Base-by-base conservation (phyloP, 2,888 invertebrate genomes). In the Clusia tigrina region DNA sequence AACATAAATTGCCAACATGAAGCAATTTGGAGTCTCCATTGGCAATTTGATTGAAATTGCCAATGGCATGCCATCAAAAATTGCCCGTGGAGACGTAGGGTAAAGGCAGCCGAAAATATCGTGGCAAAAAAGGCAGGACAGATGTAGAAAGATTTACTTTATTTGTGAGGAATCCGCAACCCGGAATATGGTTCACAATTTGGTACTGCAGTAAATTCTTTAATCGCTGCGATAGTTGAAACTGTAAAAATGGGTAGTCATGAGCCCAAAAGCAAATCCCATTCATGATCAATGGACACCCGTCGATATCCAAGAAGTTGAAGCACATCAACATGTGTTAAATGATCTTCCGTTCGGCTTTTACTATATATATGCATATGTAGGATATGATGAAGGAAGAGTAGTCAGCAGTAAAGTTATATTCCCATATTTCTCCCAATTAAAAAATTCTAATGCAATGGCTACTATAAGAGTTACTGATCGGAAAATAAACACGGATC, bases 191-290 rank as follows among this genome's bases (percentile, higher is more conserved):
- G 54, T 98, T 98, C 0, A 98, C 90, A 81, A 86, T 89, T 80
- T 96, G 95, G 78, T 92, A 86, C 0, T 88, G 84, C 70, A 89
- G 87, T 10, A 96, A 82, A 65, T 86, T 86, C 63, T 85, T 86
- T 32, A 93, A 75, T 52, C 83, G 76, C 2, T 83, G 69, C 5
- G 77, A 63, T 46, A 81, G 69, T 5, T 76, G 63, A 46, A 81
- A 65, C 10, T 63, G 61, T 0, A 73, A 65, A 76, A 96, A 97
- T 0, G 97, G 97, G 80, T 94, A 97, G 74, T 95, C 94, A 81
- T 97, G 95, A 0, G 96, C 90, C 98, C 98, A 98, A 10, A n/a
- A 98, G 83, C 0, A 98, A 85, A 78, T 91, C 89, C 96, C 97
- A 98, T 2, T 89, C 85, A 1, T 86, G 84, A 1, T 90, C 86